A percentile compares a stretch with the other conserved stretches of the same genome.
Evolutionary conservation across 2,888 invertebrate genomes (phyloP).

Genomic region (Heliconius sara): DNA sequence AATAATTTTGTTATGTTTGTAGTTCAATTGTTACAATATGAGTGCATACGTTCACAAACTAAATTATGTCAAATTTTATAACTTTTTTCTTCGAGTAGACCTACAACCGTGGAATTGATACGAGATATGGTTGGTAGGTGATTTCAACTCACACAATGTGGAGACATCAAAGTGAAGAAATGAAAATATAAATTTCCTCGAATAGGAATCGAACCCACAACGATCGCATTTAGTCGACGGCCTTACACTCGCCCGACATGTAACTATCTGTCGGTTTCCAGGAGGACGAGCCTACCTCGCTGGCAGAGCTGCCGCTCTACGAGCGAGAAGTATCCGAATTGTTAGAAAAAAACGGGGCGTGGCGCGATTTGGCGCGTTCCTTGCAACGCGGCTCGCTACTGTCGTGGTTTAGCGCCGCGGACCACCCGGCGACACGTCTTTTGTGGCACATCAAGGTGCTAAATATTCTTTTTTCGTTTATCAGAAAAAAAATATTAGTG

Average conservation of each 20-base stretch:
- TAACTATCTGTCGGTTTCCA: conserved; percentile 13
- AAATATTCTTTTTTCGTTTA: not conserved
- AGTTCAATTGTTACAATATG: too few species aligned
- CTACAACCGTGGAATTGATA: too few species aligned
- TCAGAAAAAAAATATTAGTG: not conserved
- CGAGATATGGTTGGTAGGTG: too few species aligned
- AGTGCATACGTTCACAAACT: too few species aligned
- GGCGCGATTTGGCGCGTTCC: conserved; percentile 84
- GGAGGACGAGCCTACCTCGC: conserved; percentile 33
- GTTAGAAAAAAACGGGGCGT: conserved; percentile 83
- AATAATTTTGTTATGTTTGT: too few species aligned
- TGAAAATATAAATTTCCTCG: too few species aligned
- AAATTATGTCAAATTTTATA: too few species aligned
- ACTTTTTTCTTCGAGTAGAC: too few species aligned
- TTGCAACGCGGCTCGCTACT: conserved; percentile 79
- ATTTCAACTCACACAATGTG: too few species aligned
- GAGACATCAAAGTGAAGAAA: too few species aligned
- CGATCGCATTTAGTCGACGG: not conserved
- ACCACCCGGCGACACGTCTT: conserved; percentile 82
- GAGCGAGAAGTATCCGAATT: conserved; percentile 74
- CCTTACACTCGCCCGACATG: not conserved
- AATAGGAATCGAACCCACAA: too few species aligned
- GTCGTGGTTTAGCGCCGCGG: conserved; percentile 74
- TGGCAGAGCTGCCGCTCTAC: conserved; percentile 57
- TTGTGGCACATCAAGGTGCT: conserved; percentile 75